Conservation (phyloP, 92 coral and sea anemone genomes). For the Umimayanthus kanabou region DNA sequence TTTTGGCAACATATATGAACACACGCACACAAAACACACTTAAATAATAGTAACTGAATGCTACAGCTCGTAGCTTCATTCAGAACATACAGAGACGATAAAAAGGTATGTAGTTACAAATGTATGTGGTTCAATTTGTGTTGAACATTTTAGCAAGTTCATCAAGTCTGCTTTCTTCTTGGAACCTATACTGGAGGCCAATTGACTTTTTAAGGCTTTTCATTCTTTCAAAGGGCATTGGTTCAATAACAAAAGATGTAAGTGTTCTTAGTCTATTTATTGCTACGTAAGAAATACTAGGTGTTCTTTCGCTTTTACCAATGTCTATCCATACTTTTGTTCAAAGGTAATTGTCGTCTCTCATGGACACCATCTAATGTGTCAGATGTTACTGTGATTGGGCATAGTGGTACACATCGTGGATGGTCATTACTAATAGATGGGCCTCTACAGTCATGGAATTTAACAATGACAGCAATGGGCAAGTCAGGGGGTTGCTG, state of each 20-base stretch:
- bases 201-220: conserved; percentile 30
- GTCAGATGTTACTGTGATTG: conserved; percentile 33
- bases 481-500: conserved; percentile 32
- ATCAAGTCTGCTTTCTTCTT: conserved; percentile 37
- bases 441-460: conserved; percentile 37
- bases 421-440: conserved; percentile 24
- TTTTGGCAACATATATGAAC: no score
- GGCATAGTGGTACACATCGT: conserved; percentile 41
- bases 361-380: background rate
- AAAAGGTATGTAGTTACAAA: background rate
- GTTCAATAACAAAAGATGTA: conserved; percentile 36
- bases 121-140: conserved; percentile 4
- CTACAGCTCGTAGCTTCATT: no score
- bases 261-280: background rate
- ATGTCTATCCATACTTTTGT: conserved; percentile 22
- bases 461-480: conserved; percentile 41
- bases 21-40: no score
- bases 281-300: conserved; percentile 19
- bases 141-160: conserved; percentile 36
- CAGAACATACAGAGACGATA: no score
- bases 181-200: conserved; percentile 30
- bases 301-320: conserved; percentile 28
- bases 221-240: conserved; percentile 38
- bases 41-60: no score
- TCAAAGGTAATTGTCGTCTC: no score